Percentiles rank a stretch among this genome's conserved stretches.
phyloP scores from a whole-genome alignment of 2,888 invertebrate species.

The Aricia artaxerxes region DNA sequence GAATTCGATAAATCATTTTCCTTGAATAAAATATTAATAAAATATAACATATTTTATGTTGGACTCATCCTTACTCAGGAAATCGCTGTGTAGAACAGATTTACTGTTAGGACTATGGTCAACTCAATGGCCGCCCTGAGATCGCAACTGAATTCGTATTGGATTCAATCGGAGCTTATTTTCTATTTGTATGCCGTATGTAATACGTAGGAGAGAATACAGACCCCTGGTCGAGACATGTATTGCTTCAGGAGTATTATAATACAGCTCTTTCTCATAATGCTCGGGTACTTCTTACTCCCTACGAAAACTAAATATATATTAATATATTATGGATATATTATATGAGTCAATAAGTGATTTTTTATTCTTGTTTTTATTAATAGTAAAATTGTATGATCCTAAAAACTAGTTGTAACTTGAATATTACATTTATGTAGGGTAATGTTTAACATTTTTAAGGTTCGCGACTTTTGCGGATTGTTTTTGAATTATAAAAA shows the following conservation, averaged over 20 bases:
- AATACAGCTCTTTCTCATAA: neutral
- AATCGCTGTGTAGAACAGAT: neutral
- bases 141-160: slow-evolving; percentile 5
- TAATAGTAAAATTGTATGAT: no score
- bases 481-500: no score
- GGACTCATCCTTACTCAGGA: neutral
- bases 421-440: no score
- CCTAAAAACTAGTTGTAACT: no score
- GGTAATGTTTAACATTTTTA: no score
- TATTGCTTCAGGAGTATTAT: neutral
- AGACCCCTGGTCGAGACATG: neutral
- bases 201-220: neutral
- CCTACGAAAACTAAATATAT: neutral
- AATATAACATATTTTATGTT: neutral
- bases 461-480: no score
- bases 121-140: slow-evolving; percentile 5
- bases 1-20: neutral
- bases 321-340: no score
- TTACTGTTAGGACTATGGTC: neutral
- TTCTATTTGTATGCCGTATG: slow-evolving; percentile 1
- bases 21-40: neutral
- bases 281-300: neutral
- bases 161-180: neutral
- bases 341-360: no score
- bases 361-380: no score